Evolutionary conservation across 2,113 vertebrate species (phyloP).

Genomic region (Sardina pilchardus): DNA sequence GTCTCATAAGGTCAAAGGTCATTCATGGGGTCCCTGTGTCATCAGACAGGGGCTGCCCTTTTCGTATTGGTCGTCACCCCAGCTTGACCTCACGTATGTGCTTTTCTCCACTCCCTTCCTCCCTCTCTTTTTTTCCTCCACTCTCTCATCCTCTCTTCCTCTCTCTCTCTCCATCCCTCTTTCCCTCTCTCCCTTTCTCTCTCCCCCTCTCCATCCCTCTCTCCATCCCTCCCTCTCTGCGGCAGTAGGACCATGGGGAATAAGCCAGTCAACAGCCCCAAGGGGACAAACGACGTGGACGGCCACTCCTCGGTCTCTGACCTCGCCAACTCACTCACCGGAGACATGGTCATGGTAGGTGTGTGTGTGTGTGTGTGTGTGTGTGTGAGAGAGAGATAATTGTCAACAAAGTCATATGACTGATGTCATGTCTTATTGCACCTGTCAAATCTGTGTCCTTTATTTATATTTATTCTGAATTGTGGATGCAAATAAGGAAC

Average conservation of each 20-base stretch:
- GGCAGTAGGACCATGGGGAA: constrained; percentile 78
- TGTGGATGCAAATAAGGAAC: no score
- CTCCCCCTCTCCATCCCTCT: not conserved
- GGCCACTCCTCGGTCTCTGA: constrained; percentile 91
- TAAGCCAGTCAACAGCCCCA: constrained; percentile 84
- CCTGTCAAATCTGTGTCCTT: no score
- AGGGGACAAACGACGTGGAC: constrained; percentile 85
- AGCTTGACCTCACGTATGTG: not conserved
- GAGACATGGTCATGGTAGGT: constrained; percentile 98
- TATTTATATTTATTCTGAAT: no score
- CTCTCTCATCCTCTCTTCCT: not conserved
- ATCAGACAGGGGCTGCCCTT: not conserved
- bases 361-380: no score
- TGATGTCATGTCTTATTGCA: no score
- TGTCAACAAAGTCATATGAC: no score
- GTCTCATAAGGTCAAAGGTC: not conserved
- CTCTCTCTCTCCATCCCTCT: constrained; percentile 41
- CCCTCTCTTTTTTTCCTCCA: not conserved
- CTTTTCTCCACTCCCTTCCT: not conserved
- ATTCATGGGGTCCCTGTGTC: not conserved
- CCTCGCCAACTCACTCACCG: constrained; percentile 95
- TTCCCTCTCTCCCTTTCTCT: constrained; percentile 29
- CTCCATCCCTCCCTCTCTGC: constrained; percentile 42
- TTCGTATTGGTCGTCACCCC: not conserved
- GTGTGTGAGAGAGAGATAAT: no score